Base-by-base conservation (phyloP, 2,113 vertebrate species). In the western clawed frog (Xenopus tropicalis) region DNA sequence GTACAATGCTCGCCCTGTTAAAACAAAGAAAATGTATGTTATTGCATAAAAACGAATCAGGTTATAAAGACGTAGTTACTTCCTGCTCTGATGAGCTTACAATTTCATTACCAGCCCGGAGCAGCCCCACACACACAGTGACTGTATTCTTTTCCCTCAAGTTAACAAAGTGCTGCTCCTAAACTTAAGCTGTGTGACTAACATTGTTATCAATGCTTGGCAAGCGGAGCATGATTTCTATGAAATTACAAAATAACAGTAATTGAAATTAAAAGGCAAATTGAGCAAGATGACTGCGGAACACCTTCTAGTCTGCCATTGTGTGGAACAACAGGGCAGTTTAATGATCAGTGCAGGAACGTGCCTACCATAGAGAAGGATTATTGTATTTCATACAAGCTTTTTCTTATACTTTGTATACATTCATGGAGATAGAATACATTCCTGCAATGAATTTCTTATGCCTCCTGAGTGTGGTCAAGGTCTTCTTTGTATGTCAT, bases 1-100 rank as follows among this genome's bases (percentile, higher is more conserved):
- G 97, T 79, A 99, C 96, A 62, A 99, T 98, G 81, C 97, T 99
- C 71, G 96, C 96, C 83, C 96, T 99, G 71, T 44, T 67, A 71
- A 71, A 73, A 73, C 69, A 67, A 71, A 73, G 63, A 71, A 62
- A 72, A 1, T n/a, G 70, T 1, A 12, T n/a, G 57, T 1, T 12
- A 51, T 42, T 59, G 57, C 10, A 10, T 21, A 58, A 9, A 11
- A 20, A 58, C 21, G 2, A 22, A 22, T 22, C 21, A 4, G 12
- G 57, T 59, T 10, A 11, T 11, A 20, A 10, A 24, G 57, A 59
- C 57, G 23, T 17, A 21, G 22, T 24, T 59, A 22, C 57, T 4
- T 57, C 12, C 54, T 21, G n/a, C 54, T 57, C 54, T 57, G 54
- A 5, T 48, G 46, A 57, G 54, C 54, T 23, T 59, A 23, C 22